A percentile compares a stretch with the other conserved stretches of the same genome.
These are phyloP conservation scores for Hipposideros larvatus DNA, from an alignment of 2,797 vertebrate genomes.

Conservation along the genomic window DNA sequence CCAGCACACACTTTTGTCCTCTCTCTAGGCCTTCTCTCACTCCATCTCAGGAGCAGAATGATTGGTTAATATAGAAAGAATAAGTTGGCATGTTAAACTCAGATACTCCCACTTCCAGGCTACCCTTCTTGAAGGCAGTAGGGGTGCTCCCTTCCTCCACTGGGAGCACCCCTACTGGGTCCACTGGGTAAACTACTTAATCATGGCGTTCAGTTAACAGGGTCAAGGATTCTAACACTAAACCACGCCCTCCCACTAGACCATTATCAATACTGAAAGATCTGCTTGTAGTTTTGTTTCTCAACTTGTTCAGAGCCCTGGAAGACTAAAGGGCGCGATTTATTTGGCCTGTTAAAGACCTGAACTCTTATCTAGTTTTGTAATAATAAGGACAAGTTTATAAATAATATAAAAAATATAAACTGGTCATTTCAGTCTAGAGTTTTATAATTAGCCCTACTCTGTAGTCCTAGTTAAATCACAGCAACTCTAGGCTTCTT, in stretches of 20 bases:
- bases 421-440: neutral
- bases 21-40: neutral
- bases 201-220: neutral
- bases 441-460: neutral
- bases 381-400: neutral
- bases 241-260: accelerated
- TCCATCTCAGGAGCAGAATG: neutral
- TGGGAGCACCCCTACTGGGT: too few relatives aligned
- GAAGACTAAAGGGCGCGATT: neutral
- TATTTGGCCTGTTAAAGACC: neutral
- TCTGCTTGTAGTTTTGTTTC: neutral
- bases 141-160: accelerated
- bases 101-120: neutral
- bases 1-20: neutral
- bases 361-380: neutral
- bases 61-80: neutral
- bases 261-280: neutral
- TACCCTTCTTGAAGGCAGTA: neutral
- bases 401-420: neutral
- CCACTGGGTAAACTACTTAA: neutral
- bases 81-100: neutral
- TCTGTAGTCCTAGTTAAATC: neutral
- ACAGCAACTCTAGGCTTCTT: neutral
- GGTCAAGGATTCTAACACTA: neutral
- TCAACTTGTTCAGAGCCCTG: neutral